Conservation (phyloP, 2,797 vertebrate genomes). For the Emys orbicularis region DNA sequence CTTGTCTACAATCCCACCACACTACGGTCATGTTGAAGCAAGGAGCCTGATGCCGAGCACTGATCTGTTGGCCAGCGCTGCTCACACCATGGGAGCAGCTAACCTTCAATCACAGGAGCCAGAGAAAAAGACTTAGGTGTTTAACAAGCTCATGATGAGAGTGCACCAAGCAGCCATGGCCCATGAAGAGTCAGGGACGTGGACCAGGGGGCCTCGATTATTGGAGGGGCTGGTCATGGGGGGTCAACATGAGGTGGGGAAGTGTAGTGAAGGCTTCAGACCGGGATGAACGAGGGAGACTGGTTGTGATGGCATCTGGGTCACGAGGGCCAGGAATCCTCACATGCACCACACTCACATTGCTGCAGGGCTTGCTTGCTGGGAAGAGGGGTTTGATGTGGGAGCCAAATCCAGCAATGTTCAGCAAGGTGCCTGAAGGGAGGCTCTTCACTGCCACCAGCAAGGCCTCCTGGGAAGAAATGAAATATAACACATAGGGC, state of each 20-base stretch:
- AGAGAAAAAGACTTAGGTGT: background rate
- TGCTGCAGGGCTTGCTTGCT: slow-evolving; percentile 90
- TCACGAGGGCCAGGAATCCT: background rate
- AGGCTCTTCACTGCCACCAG: slow-evolving; percentile 94
- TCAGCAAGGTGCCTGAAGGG: slow-evolving; percentile 89
- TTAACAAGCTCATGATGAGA: background rate
- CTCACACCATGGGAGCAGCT: background rate
- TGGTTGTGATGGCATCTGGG: background rate
- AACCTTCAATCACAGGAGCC: background rate
- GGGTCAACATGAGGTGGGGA: background rate
- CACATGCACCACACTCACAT: slow-evolving; percentile 81
- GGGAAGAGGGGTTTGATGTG: slow-evolving; percentile 88
- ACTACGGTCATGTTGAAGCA: background rate
- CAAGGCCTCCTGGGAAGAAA: slow-evolving; percentile 88
- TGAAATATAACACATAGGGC: background rate
- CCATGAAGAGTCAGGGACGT: background rate
- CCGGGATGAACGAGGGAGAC: background rate
- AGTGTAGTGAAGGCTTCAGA: too few relatives aligned
- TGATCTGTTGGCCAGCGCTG: background rate
- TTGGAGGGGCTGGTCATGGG: background rate
- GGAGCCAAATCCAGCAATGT: slow-evolving; percentile 87
- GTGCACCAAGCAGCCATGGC: background rate
- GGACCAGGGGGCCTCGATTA: background rate
- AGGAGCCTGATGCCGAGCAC: background rate
- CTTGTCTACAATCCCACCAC: background rate